phyloP scores from a whole-genome alignment of 2,113 vertebrate species.

The Excalfactoria chinensis region DNA sequence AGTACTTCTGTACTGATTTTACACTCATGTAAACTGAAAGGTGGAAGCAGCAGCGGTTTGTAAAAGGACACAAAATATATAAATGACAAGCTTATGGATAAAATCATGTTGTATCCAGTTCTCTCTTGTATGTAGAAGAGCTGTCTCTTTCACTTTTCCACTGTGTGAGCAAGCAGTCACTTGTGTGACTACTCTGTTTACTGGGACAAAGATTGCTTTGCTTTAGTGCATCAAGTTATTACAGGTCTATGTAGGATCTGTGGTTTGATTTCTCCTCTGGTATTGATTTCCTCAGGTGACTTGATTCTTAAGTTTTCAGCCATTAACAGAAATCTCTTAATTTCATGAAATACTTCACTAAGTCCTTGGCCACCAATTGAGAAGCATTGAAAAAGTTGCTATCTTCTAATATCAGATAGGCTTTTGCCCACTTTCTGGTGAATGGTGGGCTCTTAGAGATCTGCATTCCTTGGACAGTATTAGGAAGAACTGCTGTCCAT shows the following conservation, averaged over 20 bases:
- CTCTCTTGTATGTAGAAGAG: not conserved
- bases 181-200: not conserved
- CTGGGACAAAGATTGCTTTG: not conserved
- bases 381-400: not conserved
- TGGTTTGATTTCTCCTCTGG: not conserved
- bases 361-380: not conserved
- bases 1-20: not conserved
- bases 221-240: not conserved
- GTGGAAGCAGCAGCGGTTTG: not conserved
- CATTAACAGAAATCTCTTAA: not conserved
- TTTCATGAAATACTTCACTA: not conserved
- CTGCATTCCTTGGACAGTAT: not conserved
- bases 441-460: not conserved
- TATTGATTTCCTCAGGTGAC: not conserved
- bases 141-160: not conserved
- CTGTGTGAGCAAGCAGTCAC: not conserved
- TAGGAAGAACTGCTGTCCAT: not conserved
- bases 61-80: not conserved
- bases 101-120: not conserved
- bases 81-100: not conserved
- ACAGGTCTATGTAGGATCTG: not conserved
- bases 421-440: not conserved
- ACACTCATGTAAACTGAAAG: not conserved
- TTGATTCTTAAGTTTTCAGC: not conserved
- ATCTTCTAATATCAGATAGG: not conserved